Base-by-base conservation (phyloP, 2,797 vertebrate species). In the Pipistrellus kuhlii region DNA sequence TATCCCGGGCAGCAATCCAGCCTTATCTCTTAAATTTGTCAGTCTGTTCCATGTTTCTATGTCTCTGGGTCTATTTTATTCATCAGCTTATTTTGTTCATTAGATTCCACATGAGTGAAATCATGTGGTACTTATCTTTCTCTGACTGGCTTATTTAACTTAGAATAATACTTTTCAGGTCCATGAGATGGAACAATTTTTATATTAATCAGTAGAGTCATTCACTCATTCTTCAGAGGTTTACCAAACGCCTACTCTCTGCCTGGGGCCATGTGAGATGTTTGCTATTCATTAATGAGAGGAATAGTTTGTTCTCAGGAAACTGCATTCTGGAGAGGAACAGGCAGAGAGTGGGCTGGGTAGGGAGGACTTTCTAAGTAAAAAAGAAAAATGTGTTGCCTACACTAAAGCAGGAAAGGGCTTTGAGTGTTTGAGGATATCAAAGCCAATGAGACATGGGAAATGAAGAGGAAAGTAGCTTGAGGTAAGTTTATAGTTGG, bases 221-320 rank as follows among this genome's bases (percentile, higher is more conserved):
- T 35, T 94, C 57, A 76, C 46, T 72, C 21, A 64, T 48, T 94
- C 38, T 38, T 9, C 69, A 83, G 68, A 87, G 72, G 41, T 85
- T 90, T 32, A 69, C 12, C 30, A 68, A 77, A 12, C 35, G 82
- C 30, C 32, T 75, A 6, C 62, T 55, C 30, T 69, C 46, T 64
- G 27, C 27, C 59, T 46, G 20, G 51, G 59, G 83, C 27, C 38
- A 8, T 35, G 5, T 38, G 25, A 64, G n/a, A 68, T 64, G 46
- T 12, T 78, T 38, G n/a, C 38, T 78, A 46, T 59, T 83, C 30
- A 15, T 68, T 66, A 57, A 68, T 4, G 17, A 57, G 38, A 83
- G 53, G 27, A 32, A 32, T 10, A 55, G 48, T 14, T 78, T 85
- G 30, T 83, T 17, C 44, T 93, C 66, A 48, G 76, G 46, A 80